Evolutionary conservation across 2,888 invertebrate species (phyloP), one percentile per base, ranked within the genome.

Genomic region (Microchrysa polita): DNA sequence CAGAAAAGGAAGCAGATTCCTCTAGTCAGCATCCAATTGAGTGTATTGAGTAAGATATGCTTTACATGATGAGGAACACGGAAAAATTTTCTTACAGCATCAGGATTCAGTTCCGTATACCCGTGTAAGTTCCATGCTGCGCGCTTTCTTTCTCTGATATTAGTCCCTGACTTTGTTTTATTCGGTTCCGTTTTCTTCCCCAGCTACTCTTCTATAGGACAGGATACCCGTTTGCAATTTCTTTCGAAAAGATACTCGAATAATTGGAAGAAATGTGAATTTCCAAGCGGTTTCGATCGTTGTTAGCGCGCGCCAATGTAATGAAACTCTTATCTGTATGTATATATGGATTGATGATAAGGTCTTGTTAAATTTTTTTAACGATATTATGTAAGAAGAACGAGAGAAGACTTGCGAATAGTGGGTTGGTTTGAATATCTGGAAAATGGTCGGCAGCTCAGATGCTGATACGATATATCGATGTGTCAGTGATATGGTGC

Each of bases 281-380:
- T 65, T 65, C 22, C 16, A 65, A 34, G 27, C 27, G 27, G 27
- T 34, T 34, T 34, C 27, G 27, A 48, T 48, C 16, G 48, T 48
- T 48, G 48, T 65, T 34, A 34, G 27, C 27, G 27, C n/a, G n/a
- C n/a, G n/a, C n/a, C n/a, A n/a, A 44, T 65, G 65, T 65, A 65
- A 65, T 65, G 65, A 65, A 65, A 48, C 65, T 65, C 22, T 65
- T 65, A 48, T 44, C 44, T 65, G 44, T 44, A 65, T 48, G 65
- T n/a, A n/a, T n/a, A n/a, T n/a, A n/a, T n/a, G n/a, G n/a, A n/a
- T n/a, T n/a, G n/a, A n/a, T n/a, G n/a, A 65, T 65, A 44, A 48
- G 65, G 65, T 65, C 65, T 65, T 65, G 65, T 65, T n/a, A 44
- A 48, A 65, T 65, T 65, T 65, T n/a, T 65, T 65, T 65, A 65